These are phyloP conservation scores for Zhengitettix transpicula DNA, from an alignment of 2,888 invertebrate species.

Conservation along the genomic window DNA sequence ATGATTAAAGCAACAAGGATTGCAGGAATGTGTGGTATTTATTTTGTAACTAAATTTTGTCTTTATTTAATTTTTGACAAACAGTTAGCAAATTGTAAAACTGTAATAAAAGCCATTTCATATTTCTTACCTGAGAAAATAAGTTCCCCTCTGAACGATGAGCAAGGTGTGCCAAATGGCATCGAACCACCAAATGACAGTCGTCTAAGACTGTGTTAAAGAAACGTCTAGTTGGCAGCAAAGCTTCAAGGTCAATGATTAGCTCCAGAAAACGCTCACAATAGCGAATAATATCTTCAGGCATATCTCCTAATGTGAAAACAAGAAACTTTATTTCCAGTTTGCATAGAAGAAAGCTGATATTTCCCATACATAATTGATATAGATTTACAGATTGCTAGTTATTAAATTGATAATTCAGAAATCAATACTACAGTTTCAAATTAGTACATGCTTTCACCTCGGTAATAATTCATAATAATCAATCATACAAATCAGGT, in stretches of 20 bases:
- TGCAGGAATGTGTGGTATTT: no score
- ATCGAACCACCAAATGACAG: constrained; percentile 80
- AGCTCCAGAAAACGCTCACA: constrained; percentile 93
- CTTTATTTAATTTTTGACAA: neutral
- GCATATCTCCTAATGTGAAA: constrained; percentile 21
- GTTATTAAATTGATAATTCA: no score
- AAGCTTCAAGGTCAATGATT: constrained; percentile 87
- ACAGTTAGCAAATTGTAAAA: no score
- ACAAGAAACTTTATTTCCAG: neutral
- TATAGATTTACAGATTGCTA: no score
- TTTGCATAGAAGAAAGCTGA: no score
- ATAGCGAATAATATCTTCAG: constrained; percentile 45
- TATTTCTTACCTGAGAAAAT: constrained; percentile 63
- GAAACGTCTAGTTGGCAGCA: constrained; percentile 88
- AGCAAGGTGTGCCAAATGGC: constrained; percentile 62
- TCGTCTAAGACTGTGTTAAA: constrained; percentile 94
- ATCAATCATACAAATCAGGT: no score
- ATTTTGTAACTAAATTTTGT: no score
- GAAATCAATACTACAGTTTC: no score
- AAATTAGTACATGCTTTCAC: no score
- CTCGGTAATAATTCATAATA: no score
- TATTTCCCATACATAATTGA: no score
- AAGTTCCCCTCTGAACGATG: constrained; percentile 70
- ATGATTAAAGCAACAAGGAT: no score
- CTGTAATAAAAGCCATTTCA: neutral